Evolutionary conservation across 2,113 vertebrate species (phyloP).

Genomic region (Mobula hypostoma): DNA sequence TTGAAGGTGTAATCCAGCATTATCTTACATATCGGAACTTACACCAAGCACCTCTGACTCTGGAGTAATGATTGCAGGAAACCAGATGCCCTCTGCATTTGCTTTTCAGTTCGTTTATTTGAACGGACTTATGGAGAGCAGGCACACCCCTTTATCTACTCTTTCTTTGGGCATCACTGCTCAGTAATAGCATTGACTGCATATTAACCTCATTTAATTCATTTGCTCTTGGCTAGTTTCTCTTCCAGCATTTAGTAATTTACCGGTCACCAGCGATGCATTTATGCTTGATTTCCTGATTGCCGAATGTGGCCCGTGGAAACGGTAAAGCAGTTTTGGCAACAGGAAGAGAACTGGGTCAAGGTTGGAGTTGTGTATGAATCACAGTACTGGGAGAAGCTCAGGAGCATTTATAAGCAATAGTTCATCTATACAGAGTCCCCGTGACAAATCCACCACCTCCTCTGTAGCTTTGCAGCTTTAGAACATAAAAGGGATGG

Average conservation of each 20-base stretch:
- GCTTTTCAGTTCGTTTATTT: neutral
- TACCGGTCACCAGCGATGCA: neutral
- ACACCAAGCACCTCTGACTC: neutral
- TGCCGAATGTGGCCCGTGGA: neutral
- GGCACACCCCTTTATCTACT: neutral
- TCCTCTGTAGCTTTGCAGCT: neutral
- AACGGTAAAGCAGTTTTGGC: neutral
- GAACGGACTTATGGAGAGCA: neutral
- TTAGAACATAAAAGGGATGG: neutral
- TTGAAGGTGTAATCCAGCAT: neutral
- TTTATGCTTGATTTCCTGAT: neutral
- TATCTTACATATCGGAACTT: neutral
- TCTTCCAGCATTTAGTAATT: neutral
- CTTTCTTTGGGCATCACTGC: neutral
- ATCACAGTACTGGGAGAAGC: neutral
- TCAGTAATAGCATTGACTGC: neutral
- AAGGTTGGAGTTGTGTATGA: neutral
- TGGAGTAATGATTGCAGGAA: neutral
- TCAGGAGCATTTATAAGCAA: neutral
- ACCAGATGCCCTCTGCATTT: neutral
- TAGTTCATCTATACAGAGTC: neutral
- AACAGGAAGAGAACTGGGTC: neutral
- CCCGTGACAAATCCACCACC: neutral
- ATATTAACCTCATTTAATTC: neutral
- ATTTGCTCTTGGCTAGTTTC: neutral